phyloP scores from a whole-genome alignment of 2,113 vertebrate genomes.

The Hemiscyllium ocellatum region DNA sequence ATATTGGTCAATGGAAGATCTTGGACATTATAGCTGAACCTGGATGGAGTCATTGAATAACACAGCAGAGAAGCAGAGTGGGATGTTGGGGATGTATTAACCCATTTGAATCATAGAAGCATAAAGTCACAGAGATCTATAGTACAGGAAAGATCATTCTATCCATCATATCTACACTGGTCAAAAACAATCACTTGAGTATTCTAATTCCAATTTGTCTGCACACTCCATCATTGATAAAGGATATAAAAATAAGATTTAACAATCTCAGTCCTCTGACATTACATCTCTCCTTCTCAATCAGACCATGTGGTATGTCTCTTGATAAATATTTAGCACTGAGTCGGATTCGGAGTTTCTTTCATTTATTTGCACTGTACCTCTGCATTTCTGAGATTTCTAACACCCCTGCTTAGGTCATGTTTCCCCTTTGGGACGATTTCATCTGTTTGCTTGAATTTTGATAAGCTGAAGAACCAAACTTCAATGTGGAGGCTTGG shows the following conservation, averaged over 20 bases:
- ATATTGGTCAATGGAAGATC: no score
- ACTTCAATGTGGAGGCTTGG: background rate
- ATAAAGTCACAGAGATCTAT: no score
- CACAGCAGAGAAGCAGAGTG: background rate
- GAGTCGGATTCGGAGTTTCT: background rate
- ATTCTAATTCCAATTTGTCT: background rate
- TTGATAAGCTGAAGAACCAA: background rate
- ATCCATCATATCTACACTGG: no score
- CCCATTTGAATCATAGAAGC: no score
- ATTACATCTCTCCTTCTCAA: background rate
- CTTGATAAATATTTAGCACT: background rate
- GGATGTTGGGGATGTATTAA: no score
- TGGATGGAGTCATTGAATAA: background rate
- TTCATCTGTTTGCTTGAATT: background rate
- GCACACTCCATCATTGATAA: background rate
- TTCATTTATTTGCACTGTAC: background rate
- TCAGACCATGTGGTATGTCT: background rate
- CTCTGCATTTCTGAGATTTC: background rate
- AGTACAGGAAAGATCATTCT: no score
- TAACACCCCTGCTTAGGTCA: background rate
- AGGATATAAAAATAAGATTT: background rate
- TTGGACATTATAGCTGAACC: no score
- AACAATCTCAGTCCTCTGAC: background rate
- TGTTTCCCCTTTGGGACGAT: background rate
- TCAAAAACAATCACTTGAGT: no score